phyloP scores from a whole-genome alignment of 2,888 invertebrate genomes.

The Dryobota labecula region DNA sequence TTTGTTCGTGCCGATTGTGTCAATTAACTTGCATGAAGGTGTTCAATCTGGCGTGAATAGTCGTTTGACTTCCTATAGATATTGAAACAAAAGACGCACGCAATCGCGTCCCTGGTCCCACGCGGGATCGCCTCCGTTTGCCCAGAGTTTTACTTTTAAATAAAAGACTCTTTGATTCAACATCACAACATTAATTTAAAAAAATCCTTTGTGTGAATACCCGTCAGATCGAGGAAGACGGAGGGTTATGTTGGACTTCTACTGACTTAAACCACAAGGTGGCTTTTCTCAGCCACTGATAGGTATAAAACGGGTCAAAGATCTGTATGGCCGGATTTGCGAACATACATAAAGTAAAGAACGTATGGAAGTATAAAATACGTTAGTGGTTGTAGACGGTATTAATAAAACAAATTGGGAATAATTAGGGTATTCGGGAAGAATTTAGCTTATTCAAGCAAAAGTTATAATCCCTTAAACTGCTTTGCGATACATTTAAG shows the following conservation, averaged over 20 bases:
- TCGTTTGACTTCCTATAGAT: too few relatives aligned
- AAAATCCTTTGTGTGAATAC: slow-evolving; percentile 4
- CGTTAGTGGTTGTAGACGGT: too few relatives aligned
- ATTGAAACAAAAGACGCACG: not conserved
- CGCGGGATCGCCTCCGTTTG: not conserved
- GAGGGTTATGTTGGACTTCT: slow-evolving; percentile 3
- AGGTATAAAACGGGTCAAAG: slow-evolving; percentile 11
- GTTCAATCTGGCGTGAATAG: not conserved
- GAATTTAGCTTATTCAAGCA: too few relatives aligned
- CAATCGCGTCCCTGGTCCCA: not conserved
- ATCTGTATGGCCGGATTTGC: slow-evolving; percentile 2
- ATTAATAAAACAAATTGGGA: not conserved
- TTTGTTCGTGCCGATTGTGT: not conserved
- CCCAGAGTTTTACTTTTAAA: not conserved
- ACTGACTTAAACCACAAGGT: slow-evolving; percentile 14
- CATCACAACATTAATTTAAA: slow-evolving; percentile 19
- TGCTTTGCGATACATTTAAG: not conserved
- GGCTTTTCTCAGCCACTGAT: slow-evolving; percentile 19
- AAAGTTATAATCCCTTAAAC: not conserved
- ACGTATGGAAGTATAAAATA: not conserved
- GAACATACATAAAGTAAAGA: not conserved
- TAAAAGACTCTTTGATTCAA: not conserved
- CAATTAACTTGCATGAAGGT: not conserved
- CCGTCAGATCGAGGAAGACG: not conserved
- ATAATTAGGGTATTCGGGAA: not conserved